Evolutionary conservation across 2,888 invertebrate genomes (phyloP).

Genomic region (Spodoptera exigua): DNA sequence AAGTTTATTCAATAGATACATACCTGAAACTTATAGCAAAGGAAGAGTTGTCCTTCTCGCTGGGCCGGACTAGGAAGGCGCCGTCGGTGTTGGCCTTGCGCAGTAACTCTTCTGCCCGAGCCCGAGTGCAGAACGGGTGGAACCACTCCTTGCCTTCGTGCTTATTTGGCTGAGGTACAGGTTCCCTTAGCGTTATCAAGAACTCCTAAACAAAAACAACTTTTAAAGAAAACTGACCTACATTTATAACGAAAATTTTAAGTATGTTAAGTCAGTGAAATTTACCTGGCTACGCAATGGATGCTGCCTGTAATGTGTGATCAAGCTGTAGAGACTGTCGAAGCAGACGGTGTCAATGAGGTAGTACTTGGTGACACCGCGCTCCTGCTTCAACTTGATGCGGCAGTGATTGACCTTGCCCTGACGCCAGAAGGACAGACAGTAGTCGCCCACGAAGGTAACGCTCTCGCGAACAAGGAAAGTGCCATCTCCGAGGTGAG

Average conservation of each 20-base stretch:
- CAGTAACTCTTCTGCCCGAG: slow-evolving; percentile 96
- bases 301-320: slow-evolving; percentile 96
- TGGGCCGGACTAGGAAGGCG: slow-evolving; percentile 97
- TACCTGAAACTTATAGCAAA: slow-evolving; percentile 98
- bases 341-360: slow-evolving; percentile 96
- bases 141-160: slow-evolving; percentile 98
- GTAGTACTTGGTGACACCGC: slow-evolving; percentile 96
- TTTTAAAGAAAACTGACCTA: not conserved
- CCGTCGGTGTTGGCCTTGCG: slow-evolving; percentile 96
- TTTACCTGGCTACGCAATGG: slow-evolving; percentile 94
- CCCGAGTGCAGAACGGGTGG: slow-evolving; percentile 94
- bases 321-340: slow-evolving; percentile 97
- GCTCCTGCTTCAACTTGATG: slow-evolving; percentile 96
- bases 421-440: slow-evolving; percentile 97
- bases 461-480: slow-evolving; percentile 98
- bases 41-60: slow-evolving; percentile 95
- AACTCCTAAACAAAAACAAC: slow-evolving; percentile 90
- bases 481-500: slow-evolving; percentile 96
- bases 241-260: not conserved
- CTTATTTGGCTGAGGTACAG: slow-evolving; percentile 98
- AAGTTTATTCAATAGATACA: not conserved
- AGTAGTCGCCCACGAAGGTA: slow-evolving; percentile 98
- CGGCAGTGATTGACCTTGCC: slow-evolving; percentile 97
- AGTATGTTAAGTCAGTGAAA: slow-evolving; percentile 4
- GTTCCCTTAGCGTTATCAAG: slow-evolving; percentile 95